Conservation (phyloP, 2,113 vertebrate species). For the Megalops atlanticus region DNA sequence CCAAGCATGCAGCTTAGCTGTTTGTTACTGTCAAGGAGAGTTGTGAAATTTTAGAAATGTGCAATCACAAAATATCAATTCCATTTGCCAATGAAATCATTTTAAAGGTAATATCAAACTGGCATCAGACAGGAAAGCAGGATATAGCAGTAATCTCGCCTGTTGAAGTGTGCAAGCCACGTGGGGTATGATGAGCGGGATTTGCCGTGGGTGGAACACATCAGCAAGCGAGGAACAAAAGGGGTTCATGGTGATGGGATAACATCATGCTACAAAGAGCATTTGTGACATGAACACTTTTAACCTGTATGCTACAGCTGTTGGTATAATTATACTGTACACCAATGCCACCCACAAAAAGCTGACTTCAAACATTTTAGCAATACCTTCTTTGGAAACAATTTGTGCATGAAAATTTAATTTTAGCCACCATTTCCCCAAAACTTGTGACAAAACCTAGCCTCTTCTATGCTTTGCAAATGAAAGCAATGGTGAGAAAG, state of each 20-base stretch:
- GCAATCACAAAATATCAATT: not conserved
- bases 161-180: too few species aligned
- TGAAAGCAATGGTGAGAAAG: not conserved
- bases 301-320: not conserved
- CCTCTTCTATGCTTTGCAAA: not conserved
- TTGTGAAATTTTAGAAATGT: not conserved
- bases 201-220: too few species aligned
- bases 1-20: not conserved
- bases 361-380: not conserved
- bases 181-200: too few species aligned
- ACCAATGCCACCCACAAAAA: too few species aligned
- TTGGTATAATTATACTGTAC: not conserved
- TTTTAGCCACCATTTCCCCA: too few species aligned
- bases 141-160: not conserved
- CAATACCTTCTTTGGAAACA: not conserved
- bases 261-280: not conserved
- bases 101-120: not conserved
- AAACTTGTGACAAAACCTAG: too few species aligned
- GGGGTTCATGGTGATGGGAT: not conserved
- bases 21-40: not conserved
- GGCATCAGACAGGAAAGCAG: not conserved
- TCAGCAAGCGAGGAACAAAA: not conserved
- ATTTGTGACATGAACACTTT: not conserved
- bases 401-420: too few species aligned
- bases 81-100: not conserved